Base-by-base conservation (phyloP, 2,888 invertebrate genomes). In the Caenorhabditis sp. region DNA sequence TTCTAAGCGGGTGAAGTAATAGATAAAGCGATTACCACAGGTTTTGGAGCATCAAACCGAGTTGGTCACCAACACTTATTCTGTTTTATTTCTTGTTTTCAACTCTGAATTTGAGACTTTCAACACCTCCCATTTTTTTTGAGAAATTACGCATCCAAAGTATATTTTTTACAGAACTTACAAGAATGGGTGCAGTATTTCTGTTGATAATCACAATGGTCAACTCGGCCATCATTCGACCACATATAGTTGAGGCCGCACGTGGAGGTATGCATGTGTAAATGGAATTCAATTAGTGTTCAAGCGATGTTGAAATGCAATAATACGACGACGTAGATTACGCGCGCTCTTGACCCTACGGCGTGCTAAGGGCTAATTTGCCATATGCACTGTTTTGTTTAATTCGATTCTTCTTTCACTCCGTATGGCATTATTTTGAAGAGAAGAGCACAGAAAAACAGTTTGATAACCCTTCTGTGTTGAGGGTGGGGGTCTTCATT, bases 341-440 rank as follows among this genome's bases (percentile, higher is more conserved):
- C 58, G 67, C 55, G 68, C 70, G 64, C 81, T 80, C 85, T 85
- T 85, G 85, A 85, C 85, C 85, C 80, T 24, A 55, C 55, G 47
- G 60, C 72, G 79, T 85, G 85, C 82, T 83, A 85, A 85, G 85
- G 53, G 82, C 82, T 80, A 83, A 85, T 85, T 85, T 83, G 83
- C 78, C 82, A 82, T 82, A 82, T 82, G 82, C 64, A 79, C 58
- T 69, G 69, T 69, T 69, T 64, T 78, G 44, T 26, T 26, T 56
- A 40, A 68, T 53, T 40, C 37, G 37, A 26, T 22, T 22, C 32
- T 6, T 47, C 24, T 8, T 35, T 60, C 50, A 70, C 61, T 61
- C 61, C 60, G 37, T 53, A 51, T 70, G 62, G 24, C 60, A 32
- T 69, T 37, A 28, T 50, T 70, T 70, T 71, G 62, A 24, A 71